Base-by-base conservation (phyloP, 2,888 invertebrate species). In the Steinernema scapterisci region DNA sequence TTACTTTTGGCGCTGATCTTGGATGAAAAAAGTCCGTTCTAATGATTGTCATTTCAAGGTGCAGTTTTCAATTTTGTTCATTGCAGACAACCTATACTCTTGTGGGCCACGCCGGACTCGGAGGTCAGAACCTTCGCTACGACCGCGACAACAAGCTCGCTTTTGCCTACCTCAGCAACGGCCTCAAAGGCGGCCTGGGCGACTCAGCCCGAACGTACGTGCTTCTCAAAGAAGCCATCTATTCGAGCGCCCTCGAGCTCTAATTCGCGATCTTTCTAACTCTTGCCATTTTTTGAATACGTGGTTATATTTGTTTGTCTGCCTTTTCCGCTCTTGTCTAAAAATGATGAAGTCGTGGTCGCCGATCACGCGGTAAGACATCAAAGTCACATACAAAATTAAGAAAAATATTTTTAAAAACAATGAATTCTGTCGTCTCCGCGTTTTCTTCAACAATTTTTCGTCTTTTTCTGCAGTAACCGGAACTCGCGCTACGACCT, bases 61-160 rank as follows among this genome's bases (percentile, higher is more conserved):
- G n/a, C n/a, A n/a, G n/a, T n/a, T n/a, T n/a, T n/a, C n/a, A 38
- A 38, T 38, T 38, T 38, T 38, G 38, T 38, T 38, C 5, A 38
- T 48, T 72, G 6, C 38, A 48, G 46, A 45, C 21, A 3, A 25
- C 25, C 11, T 45, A 71, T 7, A 72, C 71, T 11, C 74, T 83
- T 6, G 77, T 85, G 75, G 89, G 89, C 3, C 88, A 88, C 78
- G 84, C 88, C 19, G 89, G 89, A 0, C 87, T 87, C 75, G 89
- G 89, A 2, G 89, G 89, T 0, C 89, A 89, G 80, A 88, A 88
- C 79, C 87, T 84, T 2, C 84, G 86, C 19, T 83, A 85, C 13
- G 89, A 89, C 78, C 79, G 84, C n/a, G 80, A 87, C 43, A 84
- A 88, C 77, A 82, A 85, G 51, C 81, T 89, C 7, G 86, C 88